These are phyloP conservation scores for Tiliacea aurago DNA, from an alignment of 2,888 invertebrate genomes.

Conservation along the genomic window DNA sequence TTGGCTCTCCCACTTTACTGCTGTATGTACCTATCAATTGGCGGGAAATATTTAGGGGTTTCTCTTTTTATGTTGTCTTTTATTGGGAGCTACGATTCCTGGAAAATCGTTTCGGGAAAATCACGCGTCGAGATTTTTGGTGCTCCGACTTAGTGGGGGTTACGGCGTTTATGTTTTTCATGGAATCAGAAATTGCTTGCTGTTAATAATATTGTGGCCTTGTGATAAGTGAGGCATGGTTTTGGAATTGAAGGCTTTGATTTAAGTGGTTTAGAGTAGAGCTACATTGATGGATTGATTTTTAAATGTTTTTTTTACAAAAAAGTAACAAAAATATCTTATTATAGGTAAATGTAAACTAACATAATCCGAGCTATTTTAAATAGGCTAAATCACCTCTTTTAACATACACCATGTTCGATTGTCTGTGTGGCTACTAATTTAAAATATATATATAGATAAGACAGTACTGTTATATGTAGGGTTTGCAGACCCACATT, in stretches of 20 bases:
- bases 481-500: too few relatives aligned
- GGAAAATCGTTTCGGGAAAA: slow-evolving; percentile 67
- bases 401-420: too few relatives aligned
- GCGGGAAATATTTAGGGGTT: slow-evolving; percentile 81
- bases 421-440: too few relatives aligned
- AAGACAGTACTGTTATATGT: too few relatives aligned
- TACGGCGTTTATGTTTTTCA: slow-evolving; percentile 56
- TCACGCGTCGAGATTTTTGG: slow-evolving; percentile 61
- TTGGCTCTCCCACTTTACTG: slow-evolving; percentile 85
- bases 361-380: too few relatives aligned
- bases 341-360: too few relatives aligned
- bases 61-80: slow-evolving; percentile 80
- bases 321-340: too few relatives aligned
- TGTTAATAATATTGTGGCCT: slow-evolving; percentile 20
- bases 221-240: background rate
- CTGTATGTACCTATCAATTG: slow-evolving; percentile 85
- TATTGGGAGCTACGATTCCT: slow-evolving; percentile 77
- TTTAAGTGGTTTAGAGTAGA: background rate
- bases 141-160: slow-evolving; percentile 54
- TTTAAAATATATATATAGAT: too few relatives aligned
- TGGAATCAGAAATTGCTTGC: slow-evolving; percentile 38
- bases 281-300: background rate
- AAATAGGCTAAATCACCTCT: too few relatives aligned
- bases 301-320: too few relatives aligned
- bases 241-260: background rate